A percentile compares a stretch with the other conserved stretches of the same genome.
Evolutionary conservation across 2,113 vertebrate species (phyloP).

Genomic region (Ophthalmolycus amberensis): DNA sequence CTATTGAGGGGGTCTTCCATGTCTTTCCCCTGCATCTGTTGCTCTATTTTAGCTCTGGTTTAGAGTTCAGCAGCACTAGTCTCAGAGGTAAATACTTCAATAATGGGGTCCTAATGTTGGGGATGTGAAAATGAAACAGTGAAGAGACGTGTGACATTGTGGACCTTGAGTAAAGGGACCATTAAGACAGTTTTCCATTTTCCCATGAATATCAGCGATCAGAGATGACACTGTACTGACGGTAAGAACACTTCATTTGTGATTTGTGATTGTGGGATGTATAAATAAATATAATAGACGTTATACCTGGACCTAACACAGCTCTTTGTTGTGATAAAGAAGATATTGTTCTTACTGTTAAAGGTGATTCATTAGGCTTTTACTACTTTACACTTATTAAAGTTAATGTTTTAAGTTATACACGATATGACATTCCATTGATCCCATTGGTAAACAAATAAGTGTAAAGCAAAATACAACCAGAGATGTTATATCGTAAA

Average conservation of each 20-base stretch:
- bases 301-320: too few species aligned
- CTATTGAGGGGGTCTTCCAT: slow-evolving; percentile 26
- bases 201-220: not conserved
- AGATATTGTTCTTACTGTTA: not conserved
- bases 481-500: not conserved
- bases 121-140: slow-evolving; percentile 34
- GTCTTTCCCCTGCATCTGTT: slow-evolving; percentile 63
- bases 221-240: not conserved
- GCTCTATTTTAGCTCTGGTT: slow-evolving; percentile 62
- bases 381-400: not conserved
- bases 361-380: not conserved
- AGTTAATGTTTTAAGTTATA: not conserved
- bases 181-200: not conserved
- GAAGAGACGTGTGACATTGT: slow-evolving; percentile 4
- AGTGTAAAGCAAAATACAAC: not conserved
- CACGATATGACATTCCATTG: not conserved
- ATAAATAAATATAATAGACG: not conserved
- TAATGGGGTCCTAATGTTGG: slow-evolving; percentile 19
- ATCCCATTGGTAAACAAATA: not conserved
- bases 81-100: slow-evolving; percentile 28
- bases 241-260: not conserved
- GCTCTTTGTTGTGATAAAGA: not conserved
- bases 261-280: not conserved
- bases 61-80: slow-evolving; percentile 37
- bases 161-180: not conserved